Percentiles rank a stretch among this genome's conserved stretches.
phyloP scores from a whole-genome alignment of 2,113 vertebrate genomes.

The Stictonetta naevosa region DNA sequence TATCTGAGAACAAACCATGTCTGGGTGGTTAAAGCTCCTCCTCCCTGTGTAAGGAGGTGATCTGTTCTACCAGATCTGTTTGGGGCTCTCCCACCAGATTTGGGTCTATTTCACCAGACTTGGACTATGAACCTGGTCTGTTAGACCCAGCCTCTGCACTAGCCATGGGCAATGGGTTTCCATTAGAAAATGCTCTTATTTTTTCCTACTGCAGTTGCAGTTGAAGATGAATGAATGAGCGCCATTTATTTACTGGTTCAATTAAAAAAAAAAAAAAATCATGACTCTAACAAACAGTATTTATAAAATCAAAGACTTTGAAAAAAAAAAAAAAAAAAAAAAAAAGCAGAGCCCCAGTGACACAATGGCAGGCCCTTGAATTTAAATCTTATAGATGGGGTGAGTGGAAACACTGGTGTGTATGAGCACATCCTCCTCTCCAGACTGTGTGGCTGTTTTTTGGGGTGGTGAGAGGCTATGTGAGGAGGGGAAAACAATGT shows the following conservation, averaged over 20 bases:
- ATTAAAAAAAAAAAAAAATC: not conserved
- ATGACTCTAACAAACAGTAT: not conserved
- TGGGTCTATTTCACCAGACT: not conserved
- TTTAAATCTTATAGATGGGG: not conserved
- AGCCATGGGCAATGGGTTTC: not conserved
- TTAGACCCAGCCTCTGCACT: not conserved
- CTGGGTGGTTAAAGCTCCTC: not conserved
- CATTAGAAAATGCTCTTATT: not conserved
- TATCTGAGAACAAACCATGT: not conserved
- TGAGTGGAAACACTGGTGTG: accelerated
- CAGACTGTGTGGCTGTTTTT: not conserved
- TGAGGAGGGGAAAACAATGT: not conserved
- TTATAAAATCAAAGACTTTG: not conserved
- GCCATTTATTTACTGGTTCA: not conserved
- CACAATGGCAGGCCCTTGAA: not conserved
- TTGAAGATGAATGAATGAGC: not conserved
- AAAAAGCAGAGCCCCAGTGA: not conserved
- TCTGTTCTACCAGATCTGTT: not conserved
- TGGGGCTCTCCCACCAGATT: not conserved
- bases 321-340: not conserved
- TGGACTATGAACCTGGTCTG: not conserved
- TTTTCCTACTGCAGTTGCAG: not conserved
- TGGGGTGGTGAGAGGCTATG: not conserved
- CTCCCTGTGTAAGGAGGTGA: not conserved
- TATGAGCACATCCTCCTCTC: not conserved